phyloP scores from a whole-genome alignment of 2,797 vertebrate genomes.

The Sitta carolinensis region DNA sequence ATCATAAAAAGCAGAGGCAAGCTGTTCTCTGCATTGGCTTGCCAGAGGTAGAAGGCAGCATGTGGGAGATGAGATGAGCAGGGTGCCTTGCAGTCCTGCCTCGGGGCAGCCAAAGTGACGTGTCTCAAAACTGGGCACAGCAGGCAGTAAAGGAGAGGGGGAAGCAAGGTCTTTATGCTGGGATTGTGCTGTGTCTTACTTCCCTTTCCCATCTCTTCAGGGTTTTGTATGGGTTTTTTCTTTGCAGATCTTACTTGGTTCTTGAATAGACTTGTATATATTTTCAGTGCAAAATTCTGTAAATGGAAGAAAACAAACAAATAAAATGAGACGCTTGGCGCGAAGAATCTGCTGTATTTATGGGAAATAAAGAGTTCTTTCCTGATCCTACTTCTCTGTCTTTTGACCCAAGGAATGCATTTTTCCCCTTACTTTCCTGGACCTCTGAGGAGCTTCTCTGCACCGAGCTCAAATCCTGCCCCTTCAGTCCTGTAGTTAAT shows the following conservation, averaged over 20 bases:
- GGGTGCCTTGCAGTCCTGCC: not conserved
- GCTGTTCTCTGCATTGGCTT: not conserved
- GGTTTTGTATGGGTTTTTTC: conserved; percentile 65
- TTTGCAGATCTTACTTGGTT: conserved; percentile 69
- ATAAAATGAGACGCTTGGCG: conserved; percentile 55
- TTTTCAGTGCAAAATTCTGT: conserved; percentile 68
- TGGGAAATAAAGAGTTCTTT: conserved; percentile 74
- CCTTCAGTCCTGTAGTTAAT: not conserved
- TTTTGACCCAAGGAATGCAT: not conserved
- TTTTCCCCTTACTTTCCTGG: not conserved
- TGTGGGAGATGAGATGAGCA: not conserved
- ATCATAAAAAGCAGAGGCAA: not conserved
- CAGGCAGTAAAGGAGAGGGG: not conserved
- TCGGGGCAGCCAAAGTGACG: not conserved
- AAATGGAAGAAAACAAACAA: conserved; percentile 53
- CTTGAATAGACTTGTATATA: conserved; percentile 72
- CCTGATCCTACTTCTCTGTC: not conserved
- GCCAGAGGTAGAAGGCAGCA: not conserved
- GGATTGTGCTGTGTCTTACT: conserved; percentile 55
- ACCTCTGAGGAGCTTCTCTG: not conserved
- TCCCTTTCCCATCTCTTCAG: conserved; percentile 64
- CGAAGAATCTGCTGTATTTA: conserved; percentile 73
- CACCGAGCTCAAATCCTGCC: not conserved
- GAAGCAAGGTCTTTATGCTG: conserved; percentile 30
- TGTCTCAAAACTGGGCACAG: not conserved